Percentiles rank a stretch among this genome's conserved stretches.
phyloP scores from a whole-genome alignment of 2,113 vertebrate species.

The Brienomyrus brachyistius region DNA sequence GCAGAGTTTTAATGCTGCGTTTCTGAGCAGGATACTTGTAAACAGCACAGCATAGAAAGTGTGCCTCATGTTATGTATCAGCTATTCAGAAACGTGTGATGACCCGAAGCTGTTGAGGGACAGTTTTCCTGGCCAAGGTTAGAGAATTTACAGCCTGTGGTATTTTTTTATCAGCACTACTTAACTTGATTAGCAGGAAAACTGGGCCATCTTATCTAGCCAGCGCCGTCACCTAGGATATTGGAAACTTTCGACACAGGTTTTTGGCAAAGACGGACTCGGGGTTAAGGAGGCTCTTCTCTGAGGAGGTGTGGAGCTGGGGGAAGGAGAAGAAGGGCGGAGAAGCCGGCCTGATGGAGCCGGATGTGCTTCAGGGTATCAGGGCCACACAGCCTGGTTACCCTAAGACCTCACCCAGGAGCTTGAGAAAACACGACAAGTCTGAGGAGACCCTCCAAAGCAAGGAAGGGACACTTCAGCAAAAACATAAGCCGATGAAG shows the following conservation, averaged over 20 bases:
- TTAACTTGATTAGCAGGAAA: neutral
- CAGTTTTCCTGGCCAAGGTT: neutral
- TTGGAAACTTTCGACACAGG: constrained; percentile 21
- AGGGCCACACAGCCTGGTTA: constrained; percentile 11
- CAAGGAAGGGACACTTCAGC: constrained; percentile 6
- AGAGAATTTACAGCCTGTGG: neutral
- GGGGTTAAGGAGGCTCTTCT: constrained; percentile 31
- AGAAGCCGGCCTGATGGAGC: constrained; percentile 23
- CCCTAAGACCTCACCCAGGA: neutral
- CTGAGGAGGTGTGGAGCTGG: constrained; percentile 38
- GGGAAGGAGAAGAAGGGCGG: constrained; percentile 25
- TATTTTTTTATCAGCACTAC: neutral
- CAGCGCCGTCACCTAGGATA: neutral
- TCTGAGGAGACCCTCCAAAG: constrained; percentile 13
- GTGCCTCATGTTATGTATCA: constrained; percentile 10
- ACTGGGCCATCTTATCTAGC: neutral
- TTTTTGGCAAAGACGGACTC: constrained; percentile 33
- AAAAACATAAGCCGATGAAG: constrained; percentile 8
- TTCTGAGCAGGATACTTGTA: constrained; percentile 13
- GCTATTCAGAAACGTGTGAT: neutral
- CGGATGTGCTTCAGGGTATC: constrained; percentile 10
- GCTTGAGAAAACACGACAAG: neutral
- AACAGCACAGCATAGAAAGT: constrained; percentile 17
- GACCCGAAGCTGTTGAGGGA: neutral
- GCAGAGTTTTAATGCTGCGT: constrained; percentile 14